These are phyloP conservation scores for Drosophila willistoni DNA, from an alignment of 1,140 invertebrate genomes.

Conservation along the genomic window DNA sequence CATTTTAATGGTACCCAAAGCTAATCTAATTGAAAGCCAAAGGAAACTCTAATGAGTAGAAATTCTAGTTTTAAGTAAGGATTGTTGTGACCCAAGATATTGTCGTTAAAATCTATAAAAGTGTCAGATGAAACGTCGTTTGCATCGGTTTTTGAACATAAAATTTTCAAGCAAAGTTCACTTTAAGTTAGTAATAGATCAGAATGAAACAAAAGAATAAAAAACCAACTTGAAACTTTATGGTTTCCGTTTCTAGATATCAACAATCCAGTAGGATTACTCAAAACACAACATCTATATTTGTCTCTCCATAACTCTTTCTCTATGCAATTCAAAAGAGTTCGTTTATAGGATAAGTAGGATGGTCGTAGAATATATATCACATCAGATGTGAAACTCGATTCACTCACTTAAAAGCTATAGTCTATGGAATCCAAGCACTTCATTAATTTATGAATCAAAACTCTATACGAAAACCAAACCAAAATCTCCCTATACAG, in stretches of 20 bases:
- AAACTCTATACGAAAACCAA: not conserved
- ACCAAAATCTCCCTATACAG: not conserved
- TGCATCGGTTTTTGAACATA: no score
- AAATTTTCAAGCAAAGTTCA: no score
- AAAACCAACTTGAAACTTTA: not conserved
- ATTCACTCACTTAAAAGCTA: not conserved
- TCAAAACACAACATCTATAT: not conserved
- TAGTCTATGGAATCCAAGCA: not conserved
- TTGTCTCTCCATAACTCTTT: not conserved
- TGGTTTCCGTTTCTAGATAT: not conserved
- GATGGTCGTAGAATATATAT: not conserved
- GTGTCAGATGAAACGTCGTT: not conserved
- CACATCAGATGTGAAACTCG: not conserved
- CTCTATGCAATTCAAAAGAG: not conserved
- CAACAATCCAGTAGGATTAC: not conserved
- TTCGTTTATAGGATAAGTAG: not conserved
- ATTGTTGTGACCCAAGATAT: not conserved
- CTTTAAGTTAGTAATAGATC: no score
- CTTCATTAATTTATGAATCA: not conserved
- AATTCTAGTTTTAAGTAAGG: not conserved
- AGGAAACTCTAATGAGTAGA: not conserved
- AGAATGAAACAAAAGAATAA: no score
- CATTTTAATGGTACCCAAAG: not conserved
- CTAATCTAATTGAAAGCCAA: not conserved
- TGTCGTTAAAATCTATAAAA: not conserved